Conservation (phyloP, 1,140 invertebrate species). For the Penaeus japonicus region DNA sequence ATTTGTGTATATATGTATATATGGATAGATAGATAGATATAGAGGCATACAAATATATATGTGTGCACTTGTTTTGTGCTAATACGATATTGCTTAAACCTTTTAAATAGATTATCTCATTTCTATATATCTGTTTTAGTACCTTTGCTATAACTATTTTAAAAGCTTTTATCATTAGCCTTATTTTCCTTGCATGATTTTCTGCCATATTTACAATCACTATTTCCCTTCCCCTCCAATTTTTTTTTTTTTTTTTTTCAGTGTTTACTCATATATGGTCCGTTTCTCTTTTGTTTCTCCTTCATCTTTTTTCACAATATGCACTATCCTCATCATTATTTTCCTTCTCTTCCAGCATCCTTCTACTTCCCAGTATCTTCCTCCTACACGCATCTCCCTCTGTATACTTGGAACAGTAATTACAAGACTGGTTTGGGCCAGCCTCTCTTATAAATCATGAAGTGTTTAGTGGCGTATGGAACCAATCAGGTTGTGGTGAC, state of each 20-base stretch:
- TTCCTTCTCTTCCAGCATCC: neutral
- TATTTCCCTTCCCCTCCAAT: neutral
- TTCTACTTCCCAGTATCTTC: neutral
- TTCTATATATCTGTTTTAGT: no score
- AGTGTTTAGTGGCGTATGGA: slow-evolving; percentile 1
- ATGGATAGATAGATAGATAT: no score
- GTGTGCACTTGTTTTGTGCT: no score
- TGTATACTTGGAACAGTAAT: slow-evolving; percentile 21
- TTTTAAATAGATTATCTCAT: no score
- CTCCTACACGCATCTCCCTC: slow-evolving; percentile 4
- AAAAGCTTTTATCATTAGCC: no score
- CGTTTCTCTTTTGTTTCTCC: neutral
- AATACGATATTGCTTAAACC: no score
- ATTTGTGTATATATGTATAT: no score
- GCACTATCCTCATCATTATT: neutral
- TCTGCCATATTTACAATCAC: neutral
- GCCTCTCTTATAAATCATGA: slow-evolving; percentile 34
- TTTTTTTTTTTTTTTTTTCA: neutral
- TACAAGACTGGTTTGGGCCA: slow-evolving; percentile 28
- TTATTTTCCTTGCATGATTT: no score
- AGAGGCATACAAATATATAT: no score
- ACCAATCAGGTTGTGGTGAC: neutral
- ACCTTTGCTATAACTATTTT: no score
- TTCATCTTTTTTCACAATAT: neutral
- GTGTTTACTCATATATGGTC: neutral